These are phyloP conservation scores for Drosophila albomicans DNA, from an alignment of 1,140 invertebrate genomes.

Conservation along the genomic window DNA sequence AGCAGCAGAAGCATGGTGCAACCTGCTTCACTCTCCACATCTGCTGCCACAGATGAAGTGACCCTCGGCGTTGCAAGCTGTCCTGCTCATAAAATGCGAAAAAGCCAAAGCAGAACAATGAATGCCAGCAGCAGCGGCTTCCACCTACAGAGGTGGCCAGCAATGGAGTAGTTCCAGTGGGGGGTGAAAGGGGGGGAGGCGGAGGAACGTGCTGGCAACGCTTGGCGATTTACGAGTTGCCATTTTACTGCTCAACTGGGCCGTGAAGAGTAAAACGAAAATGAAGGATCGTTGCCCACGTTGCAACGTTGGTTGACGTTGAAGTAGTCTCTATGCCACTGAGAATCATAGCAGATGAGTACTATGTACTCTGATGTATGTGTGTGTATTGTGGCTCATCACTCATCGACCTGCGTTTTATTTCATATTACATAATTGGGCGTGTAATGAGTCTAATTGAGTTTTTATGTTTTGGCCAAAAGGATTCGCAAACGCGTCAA, in stretches of 20 bases:
- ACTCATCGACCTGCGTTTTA: conserved; percentile 58
- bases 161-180: background rate
- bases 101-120: conserved; percentile 73
- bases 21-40: background rate
- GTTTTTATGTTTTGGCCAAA: conserved; percentile 81
- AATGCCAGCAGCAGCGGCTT: conserved; percentile 51
- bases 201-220: conserved; percentile 8
- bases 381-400: background rate
- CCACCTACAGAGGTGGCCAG: conserved; percentile 57
- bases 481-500: conserved; percentile 33
- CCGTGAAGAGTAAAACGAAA: conserved; percentile 63
- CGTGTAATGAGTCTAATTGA: conserved; percentile 85
- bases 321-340: background rate
- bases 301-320: background rate
- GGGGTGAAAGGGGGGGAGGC: background rate
- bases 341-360: no score
- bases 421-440: conserved; percentile 84
- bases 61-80: conserved; percentile 6
- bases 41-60: background rate
- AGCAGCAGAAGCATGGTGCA: background rate
- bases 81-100: conserved; percentile 75
- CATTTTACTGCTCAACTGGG: conserved; percentile 79
- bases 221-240: conserved; percentile 78
- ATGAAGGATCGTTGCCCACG: conserved; percentile 46
- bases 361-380: background rate